Base-by-base conservation (phyloP, 2,888 invertebrate genomes). In the Arenicola marina region DNA sequence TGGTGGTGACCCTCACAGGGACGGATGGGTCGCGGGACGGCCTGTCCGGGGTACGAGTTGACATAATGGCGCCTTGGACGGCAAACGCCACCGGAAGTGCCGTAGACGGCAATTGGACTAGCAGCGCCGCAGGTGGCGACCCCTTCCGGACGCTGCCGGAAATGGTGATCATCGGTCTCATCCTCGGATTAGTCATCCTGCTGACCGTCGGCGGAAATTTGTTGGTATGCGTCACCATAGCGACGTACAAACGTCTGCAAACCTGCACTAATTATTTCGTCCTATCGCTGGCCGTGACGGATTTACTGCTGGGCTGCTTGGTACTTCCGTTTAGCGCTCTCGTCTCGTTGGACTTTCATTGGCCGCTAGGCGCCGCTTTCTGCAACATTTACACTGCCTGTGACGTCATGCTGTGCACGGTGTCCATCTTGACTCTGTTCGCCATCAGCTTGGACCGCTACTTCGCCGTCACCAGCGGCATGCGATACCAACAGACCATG, bases 381-480 rank as follows among this genome's bases (percentile, higher is more conserved):
- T 71, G 70, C 62, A 71, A 71, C 45, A 53, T 71, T 34, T 71
- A 59, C 57, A 58, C 54, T 11, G 68, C 70, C 15, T 51, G 45
- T 18, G 70, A 71, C 56, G 68, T 71, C 55, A 67, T 64, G 70
- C 62, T 71, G n/a, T 71, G 70, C 51, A 71, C 70, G 2, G 66
- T 71, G 18, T 68, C 68, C n/a, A 71, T 71, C 28, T 63, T 71
- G 15, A 67, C 60, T 21, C 61, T 71, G 11, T 71, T 71, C 48
- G 68, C 65, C 45, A 71, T 71, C 53, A 65, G 65, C 56, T 26
- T 71, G 28, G 71, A 71, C 34, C 60, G 71, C 15, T 67, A 71
- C 54, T 63, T 59, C 26, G 69, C 71, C 18, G 66, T 71, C 26
- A 66, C 63, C 4, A 26, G 34, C 21, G 69, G 69, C 2, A 51